Conservation (phyloP, 2,888 invertebrate genomes). For the Spodoptera exigua region DNA sequence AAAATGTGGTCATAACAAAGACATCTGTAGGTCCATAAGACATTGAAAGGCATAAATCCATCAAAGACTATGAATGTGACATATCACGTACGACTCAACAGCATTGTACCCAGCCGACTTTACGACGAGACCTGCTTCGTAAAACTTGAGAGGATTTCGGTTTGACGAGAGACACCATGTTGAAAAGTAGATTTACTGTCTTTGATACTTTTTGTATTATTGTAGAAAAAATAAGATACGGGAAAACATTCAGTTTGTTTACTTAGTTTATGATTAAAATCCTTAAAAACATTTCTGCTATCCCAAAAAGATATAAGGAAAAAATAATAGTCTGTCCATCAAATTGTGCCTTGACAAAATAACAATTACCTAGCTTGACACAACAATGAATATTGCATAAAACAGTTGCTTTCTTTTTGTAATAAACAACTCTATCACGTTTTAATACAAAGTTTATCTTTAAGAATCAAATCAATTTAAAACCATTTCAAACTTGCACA, state of each 20-base stretch:
- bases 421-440: too few relatives aligned
- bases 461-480: neutral
- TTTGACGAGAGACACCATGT: slow-evolving; percentile 4
- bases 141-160: slow-evolving; percentile 69
- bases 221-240: slow-evolving; percentile 26
- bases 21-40: slow-evolving; percentile 66
- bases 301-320: neutral
- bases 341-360: too few relatives aligned
- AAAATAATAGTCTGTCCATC: too few relatives aligned
- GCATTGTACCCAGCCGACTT: slow-evolving; percentile 71
- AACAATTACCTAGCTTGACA: too few relatives aligned
- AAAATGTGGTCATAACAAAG: slow-evolving; percentile 63
- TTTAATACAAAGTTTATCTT: too few relatives aligned
- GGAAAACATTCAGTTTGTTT: neutral
- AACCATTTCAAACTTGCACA: slow-evolving; percentile 52
- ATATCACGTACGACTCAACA: slow-evolving; percentile 79
- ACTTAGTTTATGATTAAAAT: neutral
- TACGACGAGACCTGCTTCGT: slow-evolving; percentile 78
- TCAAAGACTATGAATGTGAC: slow-evolving; percentile 78
- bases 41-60: slow-evolving; percentile 79
- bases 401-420: too few relatives aligned
- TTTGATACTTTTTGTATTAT: too few relatives aligned
- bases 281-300: neutral
- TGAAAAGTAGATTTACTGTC: too few relatives aligned
- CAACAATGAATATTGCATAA: too few relatives aligned